Evolutionary conservation across 2,888 invertebrate genomes (phyloP).

Genomic region (Limnephilus rhombicus): DNA sequence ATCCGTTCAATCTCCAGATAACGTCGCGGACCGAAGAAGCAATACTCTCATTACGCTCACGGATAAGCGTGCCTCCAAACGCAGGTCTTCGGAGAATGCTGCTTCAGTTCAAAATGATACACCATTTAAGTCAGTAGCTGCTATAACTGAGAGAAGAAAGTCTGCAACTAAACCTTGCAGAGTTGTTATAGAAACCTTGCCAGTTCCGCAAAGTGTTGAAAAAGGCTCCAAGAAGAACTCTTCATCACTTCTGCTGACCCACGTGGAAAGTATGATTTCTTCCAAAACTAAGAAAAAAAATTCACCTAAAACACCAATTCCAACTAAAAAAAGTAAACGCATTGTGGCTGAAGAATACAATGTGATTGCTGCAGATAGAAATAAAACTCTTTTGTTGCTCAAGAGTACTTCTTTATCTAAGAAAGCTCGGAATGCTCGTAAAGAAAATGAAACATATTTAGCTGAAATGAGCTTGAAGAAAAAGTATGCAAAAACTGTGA

Average conservation of each 20-base stretch:
- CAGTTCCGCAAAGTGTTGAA: neutral
- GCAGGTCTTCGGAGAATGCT: constrained; percentile 6
- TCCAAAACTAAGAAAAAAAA: constrained; percentile 10
- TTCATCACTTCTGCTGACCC: neutral
- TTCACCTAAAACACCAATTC: neutral
- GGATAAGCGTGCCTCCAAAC: constrained; percentile 17
- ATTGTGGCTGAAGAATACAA: neutral
- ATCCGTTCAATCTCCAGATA: neutral
- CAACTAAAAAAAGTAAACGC: neutral
- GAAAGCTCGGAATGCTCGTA: neutral
- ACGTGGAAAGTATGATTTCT: neutral
- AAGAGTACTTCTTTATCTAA: neutral
- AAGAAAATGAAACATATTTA: neutral
- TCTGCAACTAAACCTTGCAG: neutral
- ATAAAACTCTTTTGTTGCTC: neutral
- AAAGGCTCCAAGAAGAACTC: neutral
- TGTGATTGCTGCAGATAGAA: neutral
- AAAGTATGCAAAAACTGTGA: constrained; percentile 23
- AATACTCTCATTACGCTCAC: constrained; percentile 18
- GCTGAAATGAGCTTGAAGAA: constrained; percentile 36
- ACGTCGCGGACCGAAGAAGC: neutral
- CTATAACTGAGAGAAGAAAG: neutral
- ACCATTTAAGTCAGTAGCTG: neutral
- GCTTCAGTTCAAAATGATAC: neutral
- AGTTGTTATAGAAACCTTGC: neutral